Base-by-base conservation (phyloP, 2,888 invertebrate genomes). In the Seira musarum region DNA sequence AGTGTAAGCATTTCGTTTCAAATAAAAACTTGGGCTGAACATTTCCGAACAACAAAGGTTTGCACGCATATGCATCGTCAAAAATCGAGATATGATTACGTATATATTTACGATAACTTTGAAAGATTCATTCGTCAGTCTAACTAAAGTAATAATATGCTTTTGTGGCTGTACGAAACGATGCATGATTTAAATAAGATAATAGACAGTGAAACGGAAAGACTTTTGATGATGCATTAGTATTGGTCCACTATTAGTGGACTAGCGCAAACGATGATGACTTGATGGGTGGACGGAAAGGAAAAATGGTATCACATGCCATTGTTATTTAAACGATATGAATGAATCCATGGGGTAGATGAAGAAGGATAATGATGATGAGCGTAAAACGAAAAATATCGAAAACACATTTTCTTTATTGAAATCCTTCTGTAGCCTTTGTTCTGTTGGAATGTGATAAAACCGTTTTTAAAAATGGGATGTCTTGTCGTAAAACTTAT, bases 381-480 rank as follows among this genome's bases (percentile, higher is more conserved):
- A 68, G 22, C 25, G 63, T 49, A 46, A 68, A 24, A 40, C 61
- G 61, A 75, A 68, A 21, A 68, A 74, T 68, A 75, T 46, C 75
- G 67, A 75, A 74, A 75, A 22, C 61, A 25, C 68, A 75, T 68
- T 75, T 75, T 6, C 46, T 53, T 67, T 67, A 67, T 74, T 57
- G 40, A 40, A 53, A 8, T 2, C 13, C 2, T 53, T 53, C 17
- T 53, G 53, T 15, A 8, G 53, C 53, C 53, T 53, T 53, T 53
- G 53, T 53, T 53, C 53, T 53, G 53, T 17, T 8, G 53, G 53
- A n/a, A n/a, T 53, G 53, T 53, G 30, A 5, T 53, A 53, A 53
- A 17, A 53, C 53, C 15, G 53, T 53, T 53, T n/a, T 53, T 53
- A 53, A 53, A 53, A 8, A 2, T 53, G 13, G 13, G 53, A 3